Percentiles rank a stretch among this genome's conserved stretches.
Evolutionary conservation across 2,797 vertebrate species (phyloP).

Genomic region (Pipistrellus pygmaeus): DNA sequence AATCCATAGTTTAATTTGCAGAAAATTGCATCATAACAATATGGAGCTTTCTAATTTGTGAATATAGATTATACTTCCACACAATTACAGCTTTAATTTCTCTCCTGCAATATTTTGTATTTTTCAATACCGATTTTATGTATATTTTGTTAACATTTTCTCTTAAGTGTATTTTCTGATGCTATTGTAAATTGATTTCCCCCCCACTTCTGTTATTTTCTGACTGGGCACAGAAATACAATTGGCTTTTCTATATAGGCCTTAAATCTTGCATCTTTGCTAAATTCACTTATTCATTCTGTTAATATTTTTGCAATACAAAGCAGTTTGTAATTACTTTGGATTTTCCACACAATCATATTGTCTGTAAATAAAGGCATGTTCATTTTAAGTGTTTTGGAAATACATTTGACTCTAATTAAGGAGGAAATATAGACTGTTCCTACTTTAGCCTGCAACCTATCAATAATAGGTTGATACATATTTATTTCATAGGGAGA

Average conservation of each 20-base stretch:
- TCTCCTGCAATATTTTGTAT: background rate
- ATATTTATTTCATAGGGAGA: constrained; percentile 12
- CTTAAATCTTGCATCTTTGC: constrained; percentile 48
- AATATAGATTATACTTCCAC: background rate
- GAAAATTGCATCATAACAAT: constrained; percentile 1
- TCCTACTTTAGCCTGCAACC: background rate
- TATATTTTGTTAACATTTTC: constrained; percentile 7
- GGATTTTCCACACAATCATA: constrained; percentile 1
- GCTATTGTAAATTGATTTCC: background rate
- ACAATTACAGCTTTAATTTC: constrained; percentile 43
- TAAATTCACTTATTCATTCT: constrained; percentile 40
- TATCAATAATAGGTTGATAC: background rate
- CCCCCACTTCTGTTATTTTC: constrained; percentile 17
- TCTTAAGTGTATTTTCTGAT: constrained; percentile 6
- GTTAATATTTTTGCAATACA: background rate
- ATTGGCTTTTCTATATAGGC: background rate
- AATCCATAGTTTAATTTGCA: background rate
- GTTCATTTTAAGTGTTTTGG: constrained; percentile 32
- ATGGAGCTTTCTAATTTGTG: background rate
- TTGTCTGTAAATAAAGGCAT: constrained; percentile 88
- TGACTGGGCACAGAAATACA: constrained; percentile 20
- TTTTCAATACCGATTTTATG: background rate
- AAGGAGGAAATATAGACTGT: background rate
- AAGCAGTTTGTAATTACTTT: constrained; percentile 30
- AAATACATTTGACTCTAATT: background rate